A percentile compares a stretch with the other conserved stretches of the same genome.
These are phyloP conservation scores for Neosalanx taihuensis DNA, from an alignment of 2,797 vertebrate genomes.

Conservation along the genomic window DNA sequence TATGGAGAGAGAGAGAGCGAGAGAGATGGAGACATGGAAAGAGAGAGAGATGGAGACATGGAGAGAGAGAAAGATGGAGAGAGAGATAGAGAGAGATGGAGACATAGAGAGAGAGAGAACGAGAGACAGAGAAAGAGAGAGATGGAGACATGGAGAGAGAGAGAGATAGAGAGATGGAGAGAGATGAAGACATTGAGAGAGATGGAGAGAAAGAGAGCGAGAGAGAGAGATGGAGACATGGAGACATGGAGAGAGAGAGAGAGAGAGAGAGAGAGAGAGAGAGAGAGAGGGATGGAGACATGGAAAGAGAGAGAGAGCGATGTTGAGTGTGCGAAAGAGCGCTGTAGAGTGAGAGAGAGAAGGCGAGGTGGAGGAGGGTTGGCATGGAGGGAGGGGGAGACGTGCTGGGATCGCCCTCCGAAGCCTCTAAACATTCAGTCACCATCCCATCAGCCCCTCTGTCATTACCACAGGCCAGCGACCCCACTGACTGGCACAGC, in stretches of 20 bases:
- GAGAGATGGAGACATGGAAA: neutral
- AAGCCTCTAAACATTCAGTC: conserved; percentile 56
- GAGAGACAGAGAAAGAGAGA: too few species aligned
- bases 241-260: too few species aligned
- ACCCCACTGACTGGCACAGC: conserved; percentile 53
- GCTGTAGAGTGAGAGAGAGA: neutral
- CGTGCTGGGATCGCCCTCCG: conserved; percentile 27
- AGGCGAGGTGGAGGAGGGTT: conserved; percentile 19
- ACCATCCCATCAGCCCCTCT: conserved; percentile 54
- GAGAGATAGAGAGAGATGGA: too few species aligned
- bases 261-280: too few species aligned
- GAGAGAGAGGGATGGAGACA: too few species aligned
- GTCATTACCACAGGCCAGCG: conserved; percentile 61
- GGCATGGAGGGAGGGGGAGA: conserved; percentile 19
- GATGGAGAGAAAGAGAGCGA: too few species aligned
- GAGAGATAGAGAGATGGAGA: neutral
- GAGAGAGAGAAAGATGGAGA: too few species aligned
- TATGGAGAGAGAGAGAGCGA: neutral
- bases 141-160: too few species aligned
- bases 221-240: too few species aligned
- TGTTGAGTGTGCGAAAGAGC: conserved; percentile 6
- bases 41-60: too few species aligned
- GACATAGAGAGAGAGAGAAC: too few species aligned
- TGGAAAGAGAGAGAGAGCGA: conserved; percentile 19
- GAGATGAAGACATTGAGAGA: neutral